Evolutionary conservation across 2,888 invertebrate genomes (phyloP).

Genomic region (Sphaerophoria taeniata): DNA sequence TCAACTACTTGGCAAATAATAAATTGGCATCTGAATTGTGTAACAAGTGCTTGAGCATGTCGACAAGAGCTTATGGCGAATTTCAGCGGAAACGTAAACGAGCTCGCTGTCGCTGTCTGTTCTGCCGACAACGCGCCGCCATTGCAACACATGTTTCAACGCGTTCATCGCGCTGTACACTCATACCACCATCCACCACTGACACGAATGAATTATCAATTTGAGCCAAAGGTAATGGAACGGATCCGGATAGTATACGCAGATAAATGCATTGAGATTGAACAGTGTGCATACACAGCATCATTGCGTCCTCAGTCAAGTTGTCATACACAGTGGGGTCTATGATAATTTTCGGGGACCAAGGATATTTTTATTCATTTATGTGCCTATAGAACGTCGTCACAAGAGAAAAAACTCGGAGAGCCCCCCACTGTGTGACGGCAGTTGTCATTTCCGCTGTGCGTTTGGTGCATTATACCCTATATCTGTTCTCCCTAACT

Average conservation of each 20-base stretch:
- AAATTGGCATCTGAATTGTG: conserved; percentile 49
- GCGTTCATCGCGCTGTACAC: conserved; percentile 31
- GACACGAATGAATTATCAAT: conserved; percentile 62
- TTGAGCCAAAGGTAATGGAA: conserved; percentile 62
- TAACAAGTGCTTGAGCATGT: conserved; percentile 59
- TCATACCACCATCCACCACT: conserved; percentile 12
- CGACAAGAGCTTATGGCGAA: conserved; percentile 54
- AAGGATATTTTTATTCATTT: no score
- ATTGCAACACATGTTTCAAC: conserved; percentile 59
- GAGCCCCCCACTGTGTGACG: no score
- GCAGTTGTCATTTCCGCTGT: no score
- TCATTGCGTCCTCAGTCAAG: neutral
- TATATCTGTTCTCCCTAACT: neutral
- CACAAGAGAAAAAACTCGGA: no score
- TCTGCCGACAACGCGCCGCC: conserved; percentile 24
- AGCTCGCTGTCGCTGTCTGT: no score
- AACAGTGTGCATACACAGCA: conserved; percentile 45
- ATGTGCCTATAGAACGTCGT: no score
- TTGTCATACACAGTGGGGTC: conserved; percentile 13
- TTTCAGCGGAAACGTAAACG: conserved; percentile 51
- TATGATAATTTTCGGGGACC: no score
- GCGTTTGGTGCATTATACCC: no score
- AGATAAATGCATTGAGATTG: conserved; percentile 59
- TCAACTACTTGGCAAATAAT: conserved; percentile 21
- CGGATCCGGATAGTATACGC: conserved; percentile 53